Percentiles rank a stretch among this genome's conserved stretches.
Evolutionary conservation across 2,888 invertebrate genomes (phyloP).

Genomic region (Chrysopilus asiliformis): DNA sequence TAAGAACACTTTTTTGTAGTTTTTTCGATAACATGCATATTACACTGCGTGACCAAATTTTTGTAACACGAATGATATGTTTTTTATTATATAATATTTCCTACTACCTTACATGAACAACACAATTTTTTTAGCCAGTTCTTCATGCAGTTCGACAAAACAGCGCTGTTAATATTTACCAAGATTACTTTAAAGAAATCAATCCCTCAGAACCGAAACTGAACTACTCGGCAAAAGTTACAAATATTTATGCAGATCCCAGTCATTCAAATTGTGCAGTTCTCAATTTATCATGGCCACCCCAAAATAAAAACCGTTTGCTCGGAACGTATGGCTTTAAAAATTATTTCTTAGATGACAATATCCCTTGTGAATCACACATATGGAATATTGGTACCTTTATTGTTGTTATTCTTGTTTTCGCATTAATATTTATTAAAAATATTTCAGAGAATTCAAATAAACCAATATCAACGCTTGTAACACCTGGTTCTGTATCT

Average conservation of each 20-base stretch:
- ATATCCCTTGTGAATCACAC: conserved; percentile 19
- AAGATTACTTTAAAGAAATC: conserved; percentile 54
- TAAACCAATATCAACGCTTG: conserved; percentile 56
- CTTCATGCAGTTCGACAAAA: conserved; percentile 60
- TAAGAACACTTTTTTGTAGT: too few relatives aligned
- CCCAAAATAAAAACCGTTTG: conserved; percentile 26
- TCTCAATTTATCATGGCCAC: conserved; percentile 51
- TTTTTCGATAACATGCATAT: too few relatives aligned
- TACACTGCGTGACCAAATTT: too few relatives aligned
- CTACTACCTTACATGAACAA: too few relatives aligned
- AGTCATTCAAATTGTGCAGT: conserved; percentile 36
- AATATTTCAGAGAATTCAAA: conserved; percentile 66
- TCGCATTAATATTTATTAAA: too few relatives aligned
- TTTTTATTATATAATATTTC: too few relatives aligned
- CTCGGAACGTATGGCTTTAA: conserved; percentile 10
- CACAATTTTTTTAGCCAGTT: conserved; percentile 38
- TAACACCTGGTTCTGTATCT: conserved; percentile 54
- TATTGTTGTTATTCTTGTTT: not conserved
- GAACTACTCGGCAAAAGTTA: conserved; percentile 43
- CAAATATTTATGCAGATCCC: conserved; percentile 54
- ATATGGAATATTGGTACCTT: conserved; percentile 69
- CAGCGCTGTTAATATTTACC: conserved; percentile 66
- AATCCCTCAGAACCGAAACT: conserved; percentile 40
- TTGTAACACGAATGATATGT: not conserved
- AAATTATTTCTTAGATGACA: conserved; percentile 11